phyloP scores from a whole-genome alignment of 2,113 vertebrate genomes.

The Girardinichthys multiradiatus region DNA sequence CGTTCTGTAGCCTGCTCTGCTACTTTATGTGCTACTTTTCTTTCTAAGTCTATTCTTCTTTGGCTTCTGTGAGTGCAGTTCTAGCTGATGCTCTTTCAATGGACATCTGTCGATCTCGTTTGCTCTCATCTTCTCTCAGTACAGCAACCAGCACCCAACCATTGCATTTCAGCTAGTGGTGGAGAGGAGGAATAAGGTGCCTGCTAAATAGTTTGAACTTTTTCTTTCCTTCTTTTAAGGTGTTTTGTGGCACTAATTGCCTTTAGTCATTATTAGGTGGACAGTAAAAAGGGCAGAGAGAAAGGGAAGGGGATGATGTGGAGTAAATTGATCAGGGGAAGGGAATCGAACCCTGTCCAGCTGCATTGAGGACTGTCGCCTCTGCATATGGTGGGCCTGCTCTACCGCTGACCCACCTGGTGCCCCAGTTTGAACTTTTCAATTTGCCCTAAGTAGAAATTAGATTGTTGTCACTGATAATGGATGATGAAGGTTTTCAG shows the following conservation, averaged over 20 bases:
- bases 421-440: not conserved
- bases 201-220: not conserved
- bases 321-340: too few species aligned
- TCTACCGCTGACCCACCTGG: too few species aligned
- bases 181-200: not conserved
- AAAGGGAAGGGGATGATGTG: too few species aligned
- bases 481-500: too few species aligned
- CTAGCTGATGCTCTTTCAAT: not conserved
- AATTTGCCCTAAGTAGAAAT: not conserved
- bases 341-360: too few species aligned
- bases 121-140: not conserved
- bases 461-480: not conserved
- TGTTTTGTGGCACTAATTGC: too few species aligned
- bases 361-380: too few species aligned
- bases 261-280: too few species aligned
- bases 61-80: not conserved
- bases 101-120: slow-evolving; percentile 1
- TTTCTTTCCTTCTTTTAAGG: too few species aligned
- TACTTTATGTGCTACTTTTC: slow-evolving; percentile 1
- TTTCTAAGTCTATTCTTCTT: not conserved
- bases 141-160: not conserved
- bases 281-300: too few species aligned
- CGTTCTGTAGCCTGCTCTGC: not conserved
- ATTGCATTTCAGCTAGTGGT: not conserved
- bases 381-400: too few species aligned